phyloP scores from a whole-genome alignment of 35 echinoderm and acorn worm genomes.

The Apostichopus japonicus region DNA sequence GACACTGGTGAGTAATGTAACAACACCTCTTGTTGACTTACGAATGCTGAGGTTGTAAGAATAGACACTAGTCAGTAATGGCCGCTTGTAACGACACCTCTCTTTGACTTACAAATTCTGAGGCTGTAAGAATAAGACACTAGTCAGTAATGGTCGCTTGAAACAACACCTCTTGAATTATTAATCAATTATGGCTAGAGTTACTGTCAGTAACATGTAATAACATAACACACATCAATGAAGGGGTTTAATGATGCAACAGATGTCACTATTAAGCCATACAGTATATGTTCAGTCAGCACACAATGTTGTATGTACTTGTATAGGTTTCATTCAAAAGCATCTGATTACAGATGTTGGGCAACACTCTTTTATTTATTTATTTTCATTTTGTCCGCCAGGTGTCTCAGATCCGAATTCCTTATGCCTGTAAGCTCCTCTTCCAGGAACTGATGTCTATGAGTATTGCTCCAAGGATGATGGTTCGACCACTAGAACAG shows the following conservation, averaged over 20 bases:
- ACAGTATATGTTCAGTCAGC: too few relatives aligned
- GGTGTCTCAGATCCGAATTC: conserved; percentile 95
- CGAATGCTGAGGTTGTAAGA: conserved; percentile 98
- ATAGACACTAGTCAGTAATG: conserved; percentile 87
- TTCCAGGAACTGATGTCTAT: conserved; percentile 99
- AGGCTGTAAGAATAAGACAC: conserved; percentile 97
- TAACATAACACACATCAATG: too few relatives aligned
- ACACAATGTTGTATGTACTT: too few relatives aligned
- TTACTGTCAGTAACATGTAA: too few relatives aligned
- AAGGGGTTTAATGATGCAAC: too few relatives aligned
- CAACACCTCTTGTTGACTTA: conserved; percentile 64
- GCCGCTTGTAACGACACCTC: not conserved
- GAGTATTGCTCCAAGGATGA: conserved; percentile 94
- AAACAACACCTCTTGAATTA: not conserved
- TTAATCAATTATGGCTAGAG: too few relatives aligned
- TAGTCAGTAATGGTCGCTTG: conserved; percentile 52
- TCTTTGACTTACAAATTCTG: conserved; percentile 86
- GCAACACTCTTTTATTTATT: too few relatives aligned
- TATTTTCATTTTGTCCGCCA: conserved; percentile 38
- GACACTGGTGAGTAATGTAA: conserved; percentile 73
- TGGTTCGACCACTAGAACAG: conserved; percentile 68
- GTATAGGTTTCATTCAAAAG: too few relatives aligned
- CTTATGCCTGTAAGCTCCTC: conserved; percentile 96
- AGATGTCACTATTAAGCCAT: too few relatives aligned
- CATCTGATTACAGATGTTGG: too few relatives aligned